Conservation (phyloP, 2,113 vertebrate species). For the Onychorhynchus coronatus region DNA sequence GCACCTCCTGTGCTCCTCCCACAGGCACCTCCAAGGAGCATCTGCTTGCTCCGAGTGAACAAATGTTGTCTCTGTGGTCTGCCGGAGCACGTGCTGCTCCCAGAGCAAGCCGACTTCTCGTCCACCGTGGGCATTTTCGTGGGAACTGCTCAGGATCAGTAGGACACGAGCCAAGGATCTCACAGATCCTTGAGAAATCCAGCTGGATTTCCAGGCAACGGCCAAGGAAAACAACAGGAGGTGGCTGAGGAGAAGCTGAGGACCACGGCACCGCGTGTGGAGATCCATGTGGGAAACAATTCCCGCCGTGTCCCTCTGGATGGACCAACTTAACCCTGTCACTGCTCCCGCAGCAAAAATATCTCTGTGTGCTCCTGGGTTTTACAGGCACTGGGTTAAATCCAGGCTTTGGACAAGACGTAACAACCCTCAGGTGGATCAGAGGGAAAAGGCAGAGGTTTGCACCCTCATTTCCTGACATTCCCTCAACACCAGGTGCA, state of each 20-base stretch:
- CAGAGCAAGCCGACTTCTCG: not conserved
- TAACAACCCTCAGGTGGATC: not conserved
- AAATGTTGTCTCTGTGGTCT: not conserved
- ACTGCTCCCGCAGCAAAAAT: not conserved
- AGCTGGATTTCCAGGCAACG: not conserved
- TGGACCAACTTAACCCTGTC: not conserved
- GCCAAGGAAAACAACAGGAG: not conserved
- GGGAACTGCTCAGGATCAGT: not conserved
- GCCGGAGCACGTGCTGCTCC: not conserved
- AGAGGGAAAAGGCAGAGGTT: not conserved
- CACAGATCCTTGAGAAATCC: not conserved
- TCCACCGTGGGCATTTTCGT: not conserved
- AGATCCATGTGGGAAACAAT: not conserved
- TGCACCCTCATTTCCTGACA: not conserved
- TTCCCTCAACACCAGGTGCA: fast-evolving
- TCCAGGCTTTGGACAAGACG: not conserved
- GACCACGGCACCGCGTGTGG: fast-evolving
- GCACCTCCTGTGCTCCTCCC: not conserved
- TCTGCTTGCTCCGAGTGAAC: not conserved
- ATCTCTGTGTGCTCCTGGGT: not conserved
- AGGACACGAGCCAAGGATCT: not conserved
- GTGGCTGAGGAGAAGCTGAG: not conserved
- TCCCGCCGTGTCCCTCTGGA: not conserved
- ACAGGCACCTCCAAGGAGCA: not conserved
- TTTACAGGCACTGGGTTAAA: not conserved